Evolutionary conservation across 1,140 invertebrate species (phyloP), one percentile per base, ranked within the genome.

Genomic region (Leucophenga varia): DNA sequence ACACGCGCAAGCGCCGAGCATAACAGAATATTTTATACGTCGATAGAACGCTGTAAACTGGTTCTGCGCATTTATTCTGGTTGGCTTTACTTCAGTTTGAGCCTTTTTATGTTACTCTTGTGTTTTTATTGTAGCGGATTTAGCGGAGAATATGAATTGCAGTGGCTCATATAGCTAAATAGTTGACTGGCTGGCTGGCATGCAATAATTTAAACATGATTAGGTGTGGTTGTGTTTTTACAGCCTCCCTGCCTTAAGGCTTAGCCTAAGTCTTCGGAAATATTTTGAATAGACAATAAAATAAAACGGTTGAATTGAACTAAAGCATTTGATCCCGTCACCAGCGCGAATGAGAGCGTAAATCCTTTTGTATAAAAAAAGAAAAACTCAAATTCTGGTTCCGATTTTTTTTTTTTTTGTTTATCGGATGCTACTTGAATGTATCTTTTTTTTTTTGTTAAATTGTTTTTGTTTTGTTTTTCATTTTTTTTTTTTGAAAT

Each of bases 201-300:
- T 13, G 54, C 69, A 72, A 72, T 72, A 72, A 72, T 72, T 72
- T 72, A 72, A 72, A 72, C 69, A 72, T 72, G 69, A 72, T 72
- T 72, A 72, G 65, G 65, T 60, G 52, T 59, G 63, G 55, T 59
- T 61, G 55, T 72, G 69, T 72, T 72, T 72, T 72, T 61, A 69
- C 69, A 72, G 69, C 69, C 61, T 70, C 54, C 50, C 31, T 45
- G 44, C 53, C 47, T 47, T 30, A 28, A 49, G 41, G 60, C 40
- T 49, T 49, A 41, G 32, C 32, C 16, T 34, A 34, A 34, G 16
- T 5, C 5, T n/a, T 34, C 10, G 12, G 7, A 34, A 14, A 6
- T n/a, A 10, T n/a, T 7, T n/a, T 6, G 32, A 10, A 10, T 30
- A 34, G 55, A 54, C 59, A 57, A 25, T 5, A 25, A 5, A 25